phyloP scores from a whole-genome alignment of 2,113 vertebrate species.

The Phocoena phocoena region DNA sequence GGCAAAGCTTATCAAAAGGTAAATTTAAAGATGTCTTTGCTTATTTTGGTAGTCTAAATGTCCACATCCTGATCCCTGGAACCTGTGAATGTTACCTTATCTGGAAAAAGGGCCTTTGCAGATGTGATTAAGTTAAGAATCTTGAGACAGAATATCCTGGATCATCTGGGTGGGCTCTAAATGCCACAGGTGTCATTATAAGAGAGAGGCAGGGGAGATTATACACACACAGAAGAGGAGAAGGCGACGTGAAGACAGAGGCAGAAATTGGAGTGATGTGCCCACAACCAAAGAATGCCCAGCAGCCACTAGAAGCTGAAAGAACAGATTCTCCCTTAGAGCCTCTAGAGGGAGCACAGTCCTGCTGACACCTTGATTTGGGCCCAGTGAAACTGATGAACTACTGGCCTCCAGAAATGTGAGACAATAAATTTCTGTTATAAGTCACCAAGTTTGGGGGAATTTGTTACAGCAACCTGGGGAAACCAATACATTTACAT shows the following conservation, averaged over 20 bases:
- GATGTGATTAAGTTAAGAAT: background rate
- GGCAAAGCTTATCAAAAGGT: background rate
- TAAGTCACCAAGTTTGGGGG: background rate
- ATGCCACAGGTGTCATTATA: background rate
- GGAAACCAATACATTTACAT: background rate
- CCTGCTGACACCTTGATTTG: background rate
- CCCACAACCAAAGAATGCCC: slow-evolving; percentile 2
- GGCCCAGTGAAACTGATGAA: background rate
- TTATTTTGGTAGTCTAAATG: slow-evolving; percentile 45
- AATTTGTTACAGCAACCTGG: background rate
- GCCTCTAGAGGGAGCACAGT: background rate
- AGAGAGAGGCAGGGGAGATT: background rate
- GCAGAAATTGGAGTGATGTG: background rate
- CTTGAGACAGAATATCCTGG: background rate
- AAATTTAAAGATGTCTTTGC: background rate
- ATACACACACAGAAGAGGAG: background rate
- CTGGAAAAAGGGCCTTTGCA: slow-evolving; percentile 21
- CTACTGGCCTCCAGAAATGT: background rate
- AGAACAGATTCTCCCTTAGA: background rate
- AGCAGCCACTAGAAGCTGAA: background rate
- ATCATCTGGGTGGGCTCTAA: background rate
- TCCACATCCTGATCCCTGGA: background rate
- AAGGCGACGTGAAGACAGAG: background rate
- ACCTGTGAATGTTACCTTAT: background rate
- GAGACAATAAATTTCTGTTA: background rate